A percentile compares a stretch with the other conserved stretches of the same genome.
These are phyloP conservation scores for Phaenicophaeus curvirostris DNA, from an alignment of 2,797 vertebrate species.

Conservation along the genomic window DNA sequence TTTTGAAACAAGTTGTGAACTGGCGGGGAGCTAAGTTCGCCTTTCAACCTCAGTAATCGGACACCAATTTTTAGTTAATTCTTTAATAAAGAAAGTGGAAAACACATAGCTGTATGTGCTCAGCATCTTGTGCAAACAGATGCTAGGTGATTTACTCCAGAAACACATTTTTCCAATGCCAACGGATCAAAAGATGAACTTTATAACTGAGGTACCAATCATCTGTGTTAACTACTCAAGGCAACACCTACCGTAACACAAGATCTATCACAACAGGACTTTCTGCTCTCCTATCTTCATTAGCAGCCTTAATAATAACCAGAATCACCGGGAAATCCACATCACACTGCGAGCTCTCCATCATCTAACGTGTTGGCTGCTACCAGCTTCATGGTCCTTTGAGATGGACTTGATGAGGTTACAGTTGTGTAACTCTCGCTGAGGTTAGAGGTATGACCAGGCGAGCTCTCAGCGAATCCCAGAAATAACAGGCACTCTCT, in stretches of 20 bases:
- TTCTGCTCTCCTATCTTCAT: neutral
- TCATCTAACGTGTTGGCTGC: conserved; percentile 99
- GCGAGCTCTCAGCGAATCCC: conserved; percentile 96
- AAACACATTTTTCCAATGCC: neutral
- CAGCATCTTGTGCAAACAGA: neutral
- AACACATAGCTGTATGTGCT: neutral
- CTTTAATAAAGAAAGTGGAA: neutral
- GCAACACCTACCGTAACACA: neutral
- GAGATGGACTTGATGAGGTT: conserved; percentile 95
- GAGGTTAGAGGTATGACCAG: no score
- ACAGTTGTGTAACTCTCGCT: no score
- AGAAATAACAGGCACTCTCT: conserved; percentile 96
- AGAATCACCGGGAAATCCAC: neutral
- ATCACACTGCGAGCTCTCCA: conserved; percentile 88
- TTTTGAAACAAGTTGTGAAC: neutral
- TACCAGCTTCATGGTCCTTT: conserved; percentile 98
- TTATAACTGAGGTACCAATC: neutral
- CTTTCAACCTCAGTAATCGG: neutral
- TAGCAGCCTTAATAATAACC: neutral
- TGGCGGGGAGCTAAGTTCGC: fast-evolving
- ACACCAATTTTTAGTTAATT: neutral
- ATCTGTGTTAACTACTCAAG: neutral
- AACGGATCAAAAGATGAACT: neutral
- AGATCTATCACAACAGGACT: neutral
- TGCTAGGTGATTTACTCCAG: neutral